These are phyloP conservation scores for Reticulitermes speratus DNA, from an alignment of 1,140 invertebrate species.

Conservation along the genomic window DNA sequence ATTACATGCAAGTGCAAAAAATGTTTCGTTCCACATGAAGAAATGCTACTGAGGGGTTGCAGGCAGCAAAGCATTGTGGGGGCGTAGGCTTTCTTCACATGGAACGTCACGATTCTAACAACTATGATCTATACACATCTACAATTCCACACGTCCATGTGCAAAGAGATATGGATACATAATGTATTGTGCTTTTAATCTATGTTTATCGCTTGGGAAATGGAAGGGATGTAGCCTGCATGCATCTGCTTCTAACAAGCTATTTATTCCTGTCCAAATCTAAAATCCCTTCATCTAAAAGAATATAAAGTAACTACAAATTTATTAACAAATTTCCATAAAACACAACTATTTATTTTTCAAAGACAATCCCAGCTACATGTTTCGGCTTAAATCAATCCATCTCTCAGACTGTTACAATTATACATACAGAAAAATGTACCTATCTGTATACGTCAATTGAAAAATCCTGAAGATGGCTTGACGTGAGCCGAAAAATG, in stretches of 20 bases:
- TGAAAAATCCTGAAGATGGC: no score
- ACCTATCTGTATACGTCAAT: no score
- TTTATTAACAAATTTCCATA: no score
- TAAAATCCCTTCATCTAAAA: neutral
- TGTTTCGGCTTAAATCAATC: no score
- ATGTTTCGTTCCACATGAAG: no score
- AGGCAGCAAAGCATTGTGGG: neutral
- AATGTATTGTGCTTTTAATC: constrained; percentile 20
- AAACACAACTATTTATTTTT: no score
- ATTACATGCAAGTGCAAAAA: constrained; percentile 37
- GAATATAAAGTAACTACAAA: neutral
- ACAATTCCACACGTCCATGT: neutral
- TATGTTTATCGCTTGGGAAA: constrained; percentile 29
- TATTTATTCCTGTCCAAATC: neutral
- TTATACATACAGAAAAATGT: no score
- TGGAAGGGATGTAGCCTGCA: neutral
- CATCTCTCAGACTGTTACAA: no score
- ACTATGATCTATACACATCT: neutral
- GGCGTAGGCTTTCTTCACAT: neutral
- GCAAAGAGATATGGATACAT: neutral
- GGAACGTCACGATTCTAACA: neutral
- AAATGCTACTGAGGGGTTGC: neutral
- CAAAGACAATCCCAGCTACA: no score
- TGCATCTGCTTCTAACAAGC: neutral
- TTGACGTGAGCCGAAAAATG: no score